Evolutionary conservation across 2,888 invertebrate species (phyloP), one percentile per base, ranked within the genome.

Genomic region (Sinotaia quadrata): DNA sequence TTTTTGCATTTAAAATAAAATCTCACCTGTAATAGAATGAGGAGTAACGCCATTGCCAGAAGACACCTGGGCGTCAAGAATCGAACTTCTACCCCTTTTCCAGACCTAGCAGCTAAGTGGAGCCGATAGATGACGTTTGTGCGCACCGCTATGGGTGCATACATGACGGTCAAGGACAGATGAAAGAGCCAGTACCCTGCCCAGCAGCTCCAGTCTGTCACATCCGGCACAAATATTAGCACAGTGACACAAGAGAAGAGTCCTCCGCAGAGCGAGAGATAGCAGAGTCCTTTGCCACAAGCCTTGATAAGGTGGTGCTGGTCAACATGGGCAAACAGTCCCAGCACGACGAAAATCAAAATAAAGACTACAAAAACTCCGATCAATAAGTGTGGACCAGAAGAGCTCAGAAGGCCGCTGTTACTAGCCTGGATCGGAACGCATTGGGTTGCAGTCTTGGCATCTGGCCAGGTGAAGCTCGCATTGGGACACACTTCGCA

Each of bases 111-210:
- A 10, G 72, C 60, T 12, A 57, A 60, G 68, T 82, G 82, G 49
- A 83, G 81, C 27, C 82, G 68, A 67, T 78, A 79, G 49, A 83
- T 78, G 1, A 81, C 69, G 56, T 75, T 73, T 12, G 77, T 80
- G 66, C 80, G 81, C 10, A 79, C 74, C 41, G 78, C 52, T 54
- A 82, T 68, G 2, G 81, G 76, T 0, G 76, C 77, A 60, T 78
- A 81, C 10, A 73, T 68, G 31, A 76, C 29, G 12, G 78, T 68
- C 54, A 82, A 76, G 56, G 74, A 72, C 31, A 82, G 58, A 56
- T 78, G 74, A 61, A 82, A 80, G 8, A 67, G 68, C n/a, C 75
- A n/a, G 56, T 72, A 70, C 8, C 68, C 61, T 7, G 75, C 29
- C 27, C 62, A 71, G 27, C 82, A 82, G 18, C 68, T 51, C 10